A percentile compares a stretch with the other conserved stretches of the same genome.
Evolutionary conservation across 2,797 vertebrate species (phyloP).

Genomic region (Falco novaeseelandiae): DNA sequence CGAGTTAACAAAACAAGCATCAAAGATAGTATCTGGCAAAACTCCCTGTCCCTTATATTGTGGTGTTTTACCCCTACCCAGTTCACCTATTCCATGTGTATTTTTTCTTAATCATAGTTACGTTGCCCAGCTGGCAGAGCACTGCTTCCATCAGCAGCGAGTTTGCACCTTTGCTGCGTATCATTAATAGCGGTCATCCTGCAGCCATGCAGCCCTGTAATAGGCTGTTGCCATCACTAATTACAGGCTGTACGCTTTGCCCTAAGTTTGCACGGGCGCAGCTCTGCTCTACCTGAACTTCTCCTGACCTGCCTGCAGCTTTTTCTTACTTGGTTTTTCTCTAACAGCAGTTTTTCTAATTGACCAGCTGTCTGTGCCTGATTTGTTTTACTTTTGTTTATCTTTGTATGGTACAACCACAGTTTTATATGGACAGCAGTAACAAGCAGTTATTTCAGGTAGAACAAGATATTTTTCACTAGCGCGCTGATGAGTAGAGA

Average conservation of each 20-base stretch:
- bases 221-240: fast-evolving
- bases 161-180: not conserved
- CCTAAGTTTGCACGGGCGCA: not conserved
- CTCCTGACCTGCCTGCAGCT: not conserved
- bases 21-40: not conserved
- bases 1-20: not conserved
- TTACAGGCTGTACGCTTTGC: too few species aligned
- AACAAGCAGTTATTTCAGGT: not conserved
- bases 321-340: not conserved
- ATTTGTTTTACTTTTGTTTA: not conserved
- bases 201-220: not conserved
- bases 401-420: not conserved
- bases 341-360: not conserved
- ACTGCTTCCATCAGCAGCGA: not conserved
- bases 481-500: not conserved
- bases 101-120: not conserved
- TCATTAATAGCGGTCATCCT: fast-evolving
- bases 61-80: not conserved
- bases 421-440: not conserved
- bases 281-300: not conserved
- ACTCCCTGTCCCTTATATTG: not conserved
- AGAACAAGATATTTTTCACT: not conserved
- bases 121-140: not conserved
- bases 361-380: not conserved
- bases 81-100: not conserved